Base-by-base conservation (phyloP, 2,113 vertebrate species). In the Gadus chalcogrammus region DNA sequence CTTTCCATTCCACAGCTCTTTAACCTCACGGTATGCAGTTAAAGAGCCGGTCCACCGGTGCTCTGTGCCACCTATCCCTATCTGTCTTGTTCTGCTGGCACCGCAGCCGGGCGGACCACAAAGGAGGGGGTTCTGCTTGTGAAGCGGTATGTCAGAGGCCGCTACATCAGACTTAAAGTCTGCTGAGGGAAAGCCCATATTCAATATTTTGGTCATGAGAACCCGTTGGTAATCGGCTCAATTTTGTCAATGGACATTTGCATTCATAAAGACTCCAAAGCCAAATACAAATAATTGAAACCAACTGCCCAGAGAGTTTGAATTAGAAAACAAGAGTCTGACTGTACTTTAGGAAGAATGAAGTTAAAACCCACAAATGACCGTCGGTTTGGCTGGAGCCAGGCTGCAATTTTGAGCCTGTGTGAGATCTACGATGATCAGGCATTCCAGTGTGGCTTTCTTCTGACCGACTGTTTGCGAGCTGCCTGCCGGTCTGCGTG, bases 1-100 rank as follows among this genome's bases (percentile, higher is more conserved):
- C 80, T 90, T 91, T 90, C 87, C 87, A 89, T 89, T 90, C 84
- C 84, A 85, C 72, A 81, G 67, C 69, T 69, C 82, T 78, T 80
- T 84, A 88, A 90, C 82, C 74, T 80, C 77, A 73, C 65, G 86
- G 84, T 84, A 89, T 90, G 88, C 77, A 78, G 79, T 82, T 80
- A 74, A 60, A 31, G 31, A 85, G 72, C 64, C 73, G 76, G 82
- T 80, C 81, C 77, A 79, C 84, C 77, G 71, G 65, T 78, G 75
- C 65, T 69, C 75, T 79, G 81, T 42, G 76, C 68, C 42, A 31
- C 31, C 31, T 31, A 4, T 31, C 31, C 63, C 35, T 69, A 71
- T 31, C 28, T 77, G 70, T 85, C 69, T 78, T 75, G 69, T 28
- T 52, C 65, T 15, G 52, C 69, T 78, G 77, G 69, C 38, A 56